These are phyloP conservation scores for Dallia pectoralis DNA, from an alignment of 2,797 vertebrate genomes.

Conservation along the genomic window DNA sequence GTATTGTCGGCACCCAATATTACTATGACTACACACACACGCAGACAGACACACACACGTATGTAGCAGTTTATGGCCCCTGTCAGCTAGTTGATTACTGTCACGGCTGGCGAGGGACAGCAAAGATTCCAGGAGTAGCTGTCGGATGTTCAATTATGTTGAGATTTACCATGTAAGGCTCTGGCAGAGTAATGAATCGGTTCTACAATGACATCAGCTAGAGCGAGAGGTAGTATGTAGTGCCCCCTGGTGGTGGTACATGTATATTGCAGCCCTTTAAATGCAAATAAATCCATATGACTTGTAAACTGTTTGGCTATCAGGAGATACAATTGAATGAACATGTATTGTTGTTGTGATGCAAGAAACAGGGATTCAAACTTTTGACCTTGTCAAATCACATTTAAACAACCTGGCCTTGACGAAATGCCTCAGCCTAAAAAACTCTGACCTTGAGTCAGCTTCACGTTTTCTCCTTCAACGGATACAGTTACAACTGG, in stretches of 20 bases:
- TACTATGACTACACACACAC: background rate
- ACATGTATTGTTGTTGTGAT: background rate
- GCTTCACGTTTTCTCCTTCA: background rate
- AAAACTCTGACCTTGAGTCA: background rate
- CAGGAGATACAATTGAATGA: no score
- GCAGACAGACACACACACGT: background rate
- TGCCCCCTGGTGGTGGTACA: conserved; percentile 57
- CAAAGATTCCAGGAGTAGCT: conserved; percentile 13
- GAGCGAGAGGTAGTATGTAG: conserved; percentile 14
- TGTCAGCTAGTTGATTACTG: background rate
- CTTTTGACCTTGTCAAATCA: background rate
- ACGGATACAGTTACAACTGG: background rate
- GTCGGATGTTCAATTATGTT: conserved; percentile 26
- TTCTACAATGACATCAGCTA: background rate
- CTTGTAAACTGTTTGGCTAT: no score
- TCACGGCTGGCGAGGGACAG: conserved; percentile 2
- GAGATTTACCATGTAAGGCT: conserved; percentile 28
- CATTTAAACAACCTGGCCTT: conserved; percentile 43
- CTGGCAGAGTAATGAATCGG: background rate
- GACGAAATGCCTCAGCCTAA: background rate
- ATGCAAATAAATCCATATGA: no score
- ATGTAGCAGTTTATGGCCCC: background rate
- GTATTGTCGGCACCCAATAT: background rate
- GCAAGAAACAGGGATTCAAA: background rate
- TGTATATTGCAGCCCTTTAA: conserved; percentile 11